phyloP scores from a whole-genome alignment of 2,113 vertebrate genomes.

The Echinops telfairi region DNA sequence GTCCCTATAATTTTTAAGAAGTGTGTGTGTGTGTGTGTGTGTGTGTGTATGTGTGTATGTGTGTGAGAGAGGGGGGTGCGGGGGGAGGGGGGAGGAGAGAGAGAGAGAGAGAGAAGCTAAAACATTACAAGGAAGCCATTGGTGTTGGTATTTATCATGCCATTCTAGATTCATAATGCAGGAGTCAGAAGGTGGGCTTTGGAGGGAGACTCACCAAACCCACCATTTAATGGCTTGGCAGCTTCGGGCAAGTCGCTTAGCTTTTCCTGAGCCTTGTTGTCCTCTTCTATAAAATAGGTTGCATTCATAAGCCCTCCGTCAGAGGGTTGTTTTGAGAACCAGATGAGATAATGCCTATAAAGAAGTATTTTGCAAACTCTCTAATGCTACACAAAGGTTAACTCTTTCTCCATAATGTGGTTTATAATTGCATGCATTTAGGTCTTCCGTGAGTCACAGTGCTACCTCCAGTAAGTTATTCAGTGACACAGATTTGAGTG shows the following conservation, averaged over 20 bases:
- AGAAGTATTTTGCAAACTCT: slow-evolving; percentile 72
- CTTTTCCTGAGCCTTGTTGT: background rate
- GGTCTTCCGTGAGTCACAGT: slow-evolving; percentile 68
- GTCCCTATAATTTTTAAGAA: too few species aligned
- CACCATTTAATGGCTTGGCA: background rate
- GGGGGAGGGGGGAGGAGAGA: too few species aligned
- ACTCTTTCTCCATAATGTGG: slow-evolving; percentile 79
- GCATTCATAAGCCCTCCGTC: background rate
- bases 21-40: too few species aligned
- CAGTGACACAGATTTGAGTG: slow-evolving; percentile 65
- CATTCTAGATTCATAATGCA: background rate
- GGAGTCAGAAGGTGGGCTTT: background rate
- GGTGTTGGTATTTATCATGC: background rate
- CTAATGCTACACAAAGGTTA: slow-evolving; percentile 81
- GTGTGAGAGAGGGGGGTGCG: too few species aligned
- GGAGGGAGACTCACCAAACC: background rate
- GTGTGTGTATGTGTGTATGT: too few species aligned
- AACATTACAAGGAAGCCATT: background rate
- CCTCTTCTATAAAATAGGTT: background rate
- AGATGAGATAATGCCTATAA: slow-evolving; percentile 78
- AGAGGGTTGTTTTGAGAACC: slow-evolving; percentile 45
- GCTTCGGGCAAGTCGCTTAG: background rate
- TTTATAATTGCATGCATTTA: slow-evolving; percentile 77
- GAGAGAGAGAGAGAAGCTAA: background rate
- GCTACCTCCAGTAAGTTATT: slow-evolving; percentile 68